These are phyloP conservation scores for Chesias legatella DNA, from an alignment of 2,888 invertebrate species.

Conservation along the genomic window DNA sequence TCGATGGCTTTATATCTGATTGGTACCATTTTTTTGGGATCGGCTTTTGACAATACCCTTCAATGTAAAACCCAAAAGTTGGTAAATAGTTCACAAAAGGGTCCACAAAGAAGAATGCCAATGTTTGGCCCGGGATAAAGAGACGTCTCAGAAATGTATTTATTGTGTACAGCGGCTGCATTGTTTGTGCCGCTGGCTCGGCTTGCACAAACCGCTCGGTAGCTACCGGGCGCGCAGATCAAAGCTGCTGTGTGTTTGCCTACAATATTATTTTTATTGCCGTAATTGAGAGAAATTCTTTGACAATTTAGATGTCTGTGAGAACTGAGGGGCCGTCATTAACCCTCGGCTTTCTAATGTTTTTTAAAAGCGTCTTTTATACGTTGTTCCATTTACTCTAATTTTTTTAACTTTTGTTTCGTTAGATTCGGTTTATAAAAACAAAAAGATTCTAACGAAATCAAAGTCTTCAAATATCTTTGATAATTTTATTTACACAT, in stretches of 20 bases:
- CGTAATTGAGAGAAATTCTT: constrained; percentile 65
- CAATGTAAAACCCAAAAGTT: constrained; percentile 72
- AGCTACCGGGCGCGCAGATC: constrained; percentile 62
- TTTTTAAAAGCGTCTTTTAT: constrained; percentile 39
- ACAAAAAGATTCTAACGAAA: too few species aligned
- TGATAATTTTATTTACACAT: too few species aligned
- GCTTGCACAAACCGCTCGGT: constrained; percentile 77
- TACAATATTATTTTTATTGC: constrained; percentile 78
- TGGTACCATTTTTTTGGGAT: constrained; percentile 51
- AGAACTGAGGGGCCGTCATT: constrained; percentile 41
- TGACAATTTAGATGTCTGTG: constrained; percentile 35
- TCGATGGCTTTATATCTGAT: constrained; percentile 55
- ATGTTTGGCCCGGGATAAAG: constrained; percentile 76
- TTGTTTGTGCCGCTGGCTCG: constrained; percentile 47
- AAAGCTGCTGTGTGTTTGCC: constrained; percentile 66
- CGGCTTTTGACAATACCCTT: constrained; percentile 55
- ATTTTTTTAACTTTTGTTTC: constrained; percentile 5
- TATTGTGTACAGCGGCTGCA: constrained; percentile 56
- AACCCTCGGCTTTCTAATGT: constrained; percentile 61
- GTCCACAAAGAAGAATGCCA: constrained; percentile 70
- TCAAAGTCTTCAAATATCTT: too few species aligned
- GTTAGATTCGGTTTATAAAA: too few species aligned
- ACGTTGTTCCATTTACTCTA: constrained; percentile 14
- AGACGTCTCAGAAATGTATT: constrained; percentile 59
- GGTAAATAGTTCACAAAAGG: constrained; percentile 75